Evolutionary conservation across 2,888 invertebrate species (phyloP), one percentile per base, ranked within the genome.

Genomic region (Automeris io): DNA sequence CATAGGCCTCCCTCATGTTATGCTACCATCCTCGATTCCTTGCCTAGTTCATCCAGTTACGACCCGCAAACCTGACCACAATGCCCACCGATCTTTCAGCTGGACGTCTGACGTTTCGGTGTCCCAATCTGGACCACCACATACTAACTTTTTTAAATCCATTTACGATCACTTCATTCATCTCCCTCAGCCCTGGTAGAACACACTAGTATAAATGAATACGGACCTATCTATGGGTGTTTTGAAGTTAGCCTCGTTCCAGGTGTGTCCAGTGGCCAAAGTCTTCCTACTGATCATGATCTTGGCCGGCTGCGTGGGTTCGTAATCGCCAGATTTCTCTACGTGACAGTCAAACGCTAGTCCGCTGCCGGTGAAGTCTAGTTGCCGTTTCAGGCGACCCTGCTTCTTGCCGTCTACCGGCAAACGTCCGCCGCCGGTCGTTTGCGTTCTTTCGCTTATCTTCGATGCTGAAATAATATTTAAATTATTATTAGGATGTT

Each of bases 251-350:
- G 74, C 61, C 41, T 87, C 86, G 26, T 77, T 85, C 87, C 87
- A 87, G 5, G 86, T 80, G 36, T 81, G 79, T 12, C 83, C 85
- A 0, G 85, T 86, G 0, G 83, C 79, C 1, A 87, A 53, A 0
- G 87, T 87, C 51, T 86, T 87, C 43, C 83, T 58, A 42, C 85
- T 85, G 49, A 87, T 87, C 70, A 78, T 79, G 50, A 87, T 86
- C 55, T 82, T 83, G n/a, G 81, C 79, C 0, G 86, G 79, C 35
- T 58, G 73, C 1, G 78, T 57, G 1, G 79, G 71, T 40, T 77
- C 81, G 50, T 79, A 87, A 7, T 87, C 87, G 0, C 64, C 75
- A 1, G 40, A 38, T 1, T 69, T 67, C 2, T 57, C 57, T 0
- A 56, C 37, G 2, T 69, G 59, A 33, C 49, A 58, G 49, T 82